These are phyloP conservation scores for Neotoma lepida DNA, from an alignment of 2,113 vertebrate species.

Conservation along the genomic window DNA sequence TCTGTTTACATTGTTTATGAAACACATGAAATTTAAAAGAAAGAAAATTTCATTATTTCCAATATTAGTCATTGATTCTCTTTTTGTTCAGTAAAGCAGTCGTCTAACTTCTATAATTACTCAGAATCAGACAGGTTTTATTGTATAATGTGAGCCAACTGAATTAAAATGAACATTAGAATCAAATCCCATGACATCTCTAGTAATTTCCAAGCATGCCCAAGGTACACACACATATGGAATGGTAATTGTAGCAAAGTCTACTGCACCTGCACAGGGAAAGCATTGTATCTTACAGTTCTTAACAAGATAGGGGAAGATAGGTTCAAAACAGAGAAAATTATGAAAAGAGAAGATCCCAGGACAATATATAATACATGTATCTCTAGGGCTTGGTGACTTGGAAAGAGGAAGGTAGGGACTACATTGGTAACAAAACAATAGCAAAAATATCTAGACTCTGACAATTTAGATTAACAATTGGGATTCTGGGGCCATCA, in stretches of 20 bases:
- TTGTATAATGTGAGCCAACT: slow-evolving; percentile 24
- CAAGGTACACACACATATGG: not conserved
- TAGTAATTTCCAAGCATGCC: not conserved
- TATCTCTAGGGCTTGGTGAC: no score
- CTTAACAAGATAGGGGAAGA: not conserved
- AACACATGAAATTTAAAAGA: slow-evolving; percentile 9
- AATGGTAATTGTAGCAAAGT: not conserved
- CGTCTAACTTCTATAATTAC: slow-evolving; percentile 57
- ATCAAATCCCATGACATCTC: not conserved
- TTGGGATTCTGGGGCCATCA: not conserved
- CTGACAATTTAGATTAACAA: not conserved
- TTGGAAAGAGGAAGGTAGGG: not conserved
- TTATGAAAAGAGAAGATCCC: not conserved
- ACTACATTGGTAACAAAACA: not conserved
- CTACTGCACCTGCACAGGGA: not conserved
- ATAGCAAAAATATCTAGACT: not conserved
- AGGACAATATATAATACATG: not conserved
- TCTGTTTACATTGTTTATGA: slow-evolving; percentile 38
- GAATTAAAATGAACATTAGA: slow-evolving; percentile 52
- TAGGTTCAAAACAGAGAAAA: not conserved
- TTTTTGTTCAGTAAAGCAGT: slow-evolving; percentile 24
- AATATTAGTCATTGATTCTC: slow-evolving; percentile 30
- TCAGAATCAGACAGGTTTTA: slow-evolving; percentile 61
- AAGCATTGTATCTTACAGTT: not conserved
- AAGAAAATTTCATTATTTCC: slow-evolving; percentile 55